Evolutionary conservation across 2,888 invertebrate species (phyloP).

Genomic region (Drosophila conformis): DNA sequence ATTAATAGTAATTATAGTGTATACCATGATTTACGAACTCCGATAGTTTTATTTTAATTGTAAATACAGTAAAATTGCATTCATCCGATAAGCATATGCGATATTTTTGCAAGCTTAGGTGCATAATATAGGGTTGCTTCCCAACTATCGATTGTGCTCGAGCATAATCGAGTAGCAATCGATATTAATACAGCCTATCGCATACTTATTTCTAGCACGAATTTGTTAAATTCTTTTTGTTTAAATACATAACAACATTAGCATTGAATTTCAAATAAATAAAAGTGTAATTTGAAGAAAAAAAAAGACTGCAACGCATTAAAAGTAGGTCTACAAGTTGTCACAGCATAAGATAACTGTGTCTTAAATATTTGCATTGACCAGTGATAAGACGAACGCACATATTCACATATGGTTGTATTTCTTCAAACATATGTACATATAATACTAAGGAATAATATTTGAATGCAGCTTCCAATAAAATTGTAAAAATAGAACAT

Average conservation of each 20-base stretch:
- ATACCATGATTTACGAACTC: not conserved
- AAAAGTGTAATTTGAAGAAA: conserved; percentile 6
- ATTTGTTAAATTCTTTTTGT: conserved; percentile 56
- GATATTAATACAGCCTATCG: conserved; percentile 47
- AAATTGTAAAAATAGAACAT: not conserved
- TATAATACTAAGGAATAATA: not conserved
- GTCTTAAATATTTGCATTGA: conserved; percentile 24
- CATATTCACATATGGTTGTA: conserved; percentile 8
- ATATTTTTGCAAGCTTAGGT: not conserved
- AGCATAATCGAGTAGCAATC: conserved; percentile 24
- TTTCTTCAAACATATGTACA: conserved; percentile 15
- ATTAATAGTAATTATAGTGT: not conserved
- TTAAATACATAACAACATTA: conserved; percentile 53
- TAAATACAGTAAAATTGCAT: not conserved
- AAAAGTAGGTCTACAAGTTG: conserved; percentile 28
- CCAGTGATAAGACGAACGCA: conserved; percentile 42
- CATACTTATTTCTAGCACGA: conserved; percentile 55
- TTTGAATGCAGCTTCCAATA: conserved; percentile 1
- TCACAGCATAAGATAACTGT: conserved; percentile 1
- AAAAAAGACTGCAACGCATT: conserved; percentile 32
- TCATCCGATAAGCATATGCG: not conserved
- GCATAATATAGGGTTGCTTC: not conserved
- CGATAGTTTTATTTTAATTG: not conserved
- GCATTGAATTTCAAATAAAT: conserved; percentile 15
- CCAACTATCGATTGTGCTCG: conserved; percentile 21